These are phyloP conservation scores for Sphaerophoria rueppellii DNA, from an alignment of 2,888 invertebrate species.

Conservation along the genomic window DNA sequence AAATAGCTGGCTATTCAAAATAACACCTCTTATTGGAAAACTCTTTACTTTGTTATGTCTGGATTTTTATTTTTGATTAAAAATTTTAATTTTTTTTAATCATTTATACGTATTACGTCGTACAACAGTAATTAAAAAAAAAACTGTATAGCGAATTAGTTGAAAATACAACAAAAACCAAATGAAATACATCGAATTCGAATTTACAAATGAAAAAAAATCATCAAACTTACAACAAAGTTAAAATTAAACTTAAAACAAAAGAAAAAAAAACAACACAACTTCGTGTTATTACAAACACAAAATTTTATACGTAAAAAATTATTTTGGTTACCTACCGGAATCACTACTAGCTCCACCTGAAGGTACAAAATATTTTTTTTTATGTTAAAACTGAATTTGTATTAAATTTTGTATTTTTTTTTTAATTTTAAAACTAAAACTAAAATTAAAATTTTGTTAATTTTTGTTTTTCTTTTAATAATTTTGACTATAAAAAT, in stretches of 20 bases:
- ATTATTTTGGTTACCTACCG: conserved; percentile 81
- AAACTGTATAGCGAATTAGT: conserved; percentile 44
- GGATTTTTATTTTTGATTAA: conserved; percentile 67
- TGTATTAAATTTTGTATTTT: conserved; percentile 55
- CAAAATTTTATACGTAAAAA: conserved; percentile 66
- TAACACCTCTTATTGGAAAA: too few species aligned
- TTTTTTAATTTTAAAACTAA: conserved; percentile 46
- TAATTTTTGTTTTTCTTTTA: conserved; percentile 43
- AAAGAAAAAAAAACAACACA: conserved; percentile 45
- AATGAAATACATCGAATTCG: conserved; percentile 62
- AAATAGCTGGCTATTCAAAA: too few species aligned
- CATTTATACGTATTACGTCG: conserved; percentile 49
- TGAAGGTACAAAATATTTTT: conserved; percentile 69
- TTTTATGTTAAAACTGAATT: conserved; percentile 54
- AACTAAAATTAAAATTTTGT: conserved; percentile 56
- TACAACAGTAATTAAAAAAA: conserved; percentile 47
- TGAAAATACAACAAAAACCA: conserved; percentile 44
- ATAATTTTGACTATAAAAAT: conserved; percentile 63
- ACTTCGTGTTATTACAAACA: conserved; percentile 49
- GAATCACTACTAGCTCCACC: conserved; percentile 84
- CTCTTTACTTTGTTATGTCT: conserved; percentile 56
- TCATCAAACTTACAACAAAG: conserved; percentile 1
- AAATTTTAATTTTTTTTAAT: conserved; percentile 9
- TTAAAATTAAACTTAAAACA: conserved; percentile 29
- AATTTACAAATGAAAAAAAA: conserved; percentile 49